Base-by-base conservation (phyloP, 1,140 invertebrate genomes). In the Lethocerus indicus region DNA sequence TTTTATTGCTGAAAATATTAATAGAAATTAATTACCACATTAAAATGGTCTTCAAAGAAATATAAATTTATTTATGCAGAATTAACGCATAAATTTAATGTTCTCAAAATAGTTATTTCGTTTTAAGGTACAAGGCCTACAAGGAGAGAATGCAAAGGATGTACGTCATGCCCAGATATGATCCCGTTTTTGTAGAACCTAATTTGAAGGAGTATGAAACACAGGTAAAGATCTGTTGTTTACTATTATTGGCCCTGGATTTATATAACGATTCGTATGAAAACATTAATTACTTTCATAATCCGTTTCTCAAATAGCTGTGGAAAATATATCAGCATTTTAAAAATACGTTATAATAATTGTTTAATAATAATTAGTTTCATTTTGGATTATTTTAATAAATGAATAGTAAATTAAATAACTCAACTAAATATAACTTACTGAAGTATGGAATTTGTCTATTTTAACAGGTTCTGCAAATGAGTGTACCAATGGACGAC, bases 141-240 rank as follows among this genome's bases (percentile, higher is more conserved):
- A 83, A 84, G 57, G 78, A 82, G 57, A 71, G 81, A 56, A 76
- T 82, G 70, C 73, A 78, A 54, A 67, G 79, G 2, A 74, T 81
- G 63, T 81, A 83, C 56, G 73, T 81, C 3, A 73, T 79, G 14
- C 76, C 81, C 5, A 67, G 79, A n/a, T 86, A 86, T 58, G 82
- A 87, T 63, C 79, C 81, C 0, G 80, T 85, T 1, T 82, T 82
- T 55, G 78, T 83, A 0, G 81, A 83, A 55, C 75, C 78, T 1
- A 79, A 78, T 63, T 63, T 85, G 35, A 86, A 87, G 61, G 82
- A 87, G 61, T 87, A 87, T 61, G 83, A 87, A 64, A 87, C 83
- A 2, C 81, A 90, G 59, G 69, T 70, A 60, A 54, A 53, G 16
- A 41, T 23, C 26, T 7, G 13, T 24, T 14, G 7, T 24, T 42